Base-by-base conservation (phyloP, 2,888 invertebrate genomes). In the Caenorhabditis parvicauda region DNA sequence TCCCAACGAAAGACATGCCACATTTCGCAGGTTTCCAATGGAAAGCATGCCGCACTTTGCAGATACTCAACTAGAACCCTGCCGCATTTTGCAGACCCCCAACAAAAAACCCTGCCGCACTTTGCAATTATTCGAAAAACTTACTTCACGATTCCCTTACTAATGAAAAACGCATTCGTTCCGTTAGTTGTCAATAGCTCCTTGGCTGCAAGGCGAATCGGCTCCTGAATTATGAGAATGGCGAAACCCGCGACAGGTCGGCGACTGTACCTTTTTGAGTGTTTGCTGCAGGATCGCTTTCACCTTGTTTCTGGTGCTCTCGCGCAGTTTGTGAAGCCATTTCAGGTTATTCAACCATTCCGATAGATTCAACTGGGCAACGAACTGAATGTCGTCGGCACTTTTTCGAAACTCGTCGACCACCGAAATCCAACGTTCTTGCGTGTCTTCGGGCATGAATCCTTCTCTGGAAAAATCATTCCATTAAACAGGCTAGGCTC, bases 91-190 rank as follows among this genome's bases (percentile, higher is more conserved):
- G n/a, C n/a, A n/a, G n/a, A n/a, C n/a, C n/a, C n/a, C n/a, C n/a
- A n/a, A n/a, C n/a, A n/a, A n/a, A n/a, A n/a, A n/a, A n/a, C n/a
- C n/a, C n/a, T n/a, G n/a, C n/a, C n/a, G n/a, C n/a, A n/a, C n/a
- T n/a, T n/a, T n/a, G n/a, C n/a, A n/a, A n/a, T n/a, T n/a, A n/a
- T n/a, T n/a, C n/a, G n/a, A n/a, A n/a, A n/a, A n/a, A n/a, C n/a
- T n/a, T n/a, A 50, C 50, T 54, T 54, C 24, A 32, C 29, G 21
- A 54, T 46, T 46, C 54, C 54, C 28, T 54, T 54, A 14, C 41
- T 54, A 9, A 54, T 45, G 38, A 46, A 54, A 21, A 17, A 42
- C 14, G 3, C 14, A 19, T 2, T 21, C n/a, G 3, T 21, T 14
- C 3, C 4, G 42, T 42, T 42, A 4, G 21, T 6, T 21, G 4